Percentiles rank a stretch among this genome's conserved stretches.
Conservation (phyloP, 2,797 vertebrate genomes). For the Intellagama lesueurii region DNA sequence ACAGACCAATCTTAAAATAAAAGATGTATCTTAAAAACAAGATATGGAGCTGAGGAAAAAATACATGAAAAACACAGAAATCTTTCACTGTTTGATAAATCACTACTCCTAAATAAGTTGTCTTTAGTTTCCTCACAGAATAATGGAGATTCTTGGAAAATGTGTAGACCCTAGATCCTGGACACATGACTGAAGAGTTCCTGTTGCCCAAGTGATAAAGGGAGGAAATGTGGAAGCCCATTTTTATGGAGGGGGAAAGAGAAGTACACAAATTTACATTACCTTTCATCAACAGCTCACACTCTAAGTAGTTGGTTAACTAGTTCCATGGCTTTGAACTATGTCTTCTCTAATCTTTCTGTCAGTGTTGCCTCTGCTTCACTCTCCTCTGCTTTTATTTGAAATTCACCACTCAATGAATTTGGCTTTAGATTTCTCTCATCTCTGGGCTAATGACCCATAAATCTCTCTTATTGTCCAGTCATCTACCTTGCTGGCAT, state of each 20-base stretch:
- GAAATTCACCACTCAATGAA: neutral
- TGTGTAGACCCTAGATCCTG: too few relatives aligned
- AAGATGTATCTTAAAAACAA: neutral
- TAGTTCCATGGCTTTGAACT: neutral
- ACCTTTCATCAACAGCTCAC: neutral
- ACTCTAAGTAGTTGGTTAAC: neutral
- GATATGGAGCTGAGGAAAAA: neutral
- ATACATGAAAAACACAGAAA: too few relatives aligned
- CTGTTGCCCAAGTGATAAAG: too few relatives aligned
- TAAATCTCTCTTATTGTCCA: neutral
- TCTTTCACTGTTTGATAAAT: too few relatives aligned
- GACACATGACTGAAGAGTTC: too few relatives aligned
- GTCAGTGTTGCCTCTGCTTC: neutral
- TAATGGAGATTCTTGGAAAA: too few relatives aligned
- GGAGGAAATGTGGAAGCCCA: too few relatives aligned
- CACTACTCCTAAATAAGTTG: too few relatives aligned
- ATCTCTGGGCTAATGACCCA: neutral
- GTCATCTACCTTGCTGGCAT: neutral
- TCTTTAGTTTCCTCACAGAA: too few relatives aligned
- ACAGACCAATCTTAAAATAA: too few relatives aligned
- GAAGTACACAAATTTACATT: too few relatives aligned
- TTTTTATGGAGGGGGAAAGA: too few relatives aligned
- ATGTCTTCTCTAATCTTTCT: neutral
- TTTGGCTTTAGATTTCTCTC: conserved; percentile 1
- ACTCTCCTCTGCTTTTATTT: neutral